These are phyloP conservation scores for Temnopleurus reevesii DNA, from an alignment of 53 echinoderm and acorn worm genomes.

Conservation along the genomic window DNA sequence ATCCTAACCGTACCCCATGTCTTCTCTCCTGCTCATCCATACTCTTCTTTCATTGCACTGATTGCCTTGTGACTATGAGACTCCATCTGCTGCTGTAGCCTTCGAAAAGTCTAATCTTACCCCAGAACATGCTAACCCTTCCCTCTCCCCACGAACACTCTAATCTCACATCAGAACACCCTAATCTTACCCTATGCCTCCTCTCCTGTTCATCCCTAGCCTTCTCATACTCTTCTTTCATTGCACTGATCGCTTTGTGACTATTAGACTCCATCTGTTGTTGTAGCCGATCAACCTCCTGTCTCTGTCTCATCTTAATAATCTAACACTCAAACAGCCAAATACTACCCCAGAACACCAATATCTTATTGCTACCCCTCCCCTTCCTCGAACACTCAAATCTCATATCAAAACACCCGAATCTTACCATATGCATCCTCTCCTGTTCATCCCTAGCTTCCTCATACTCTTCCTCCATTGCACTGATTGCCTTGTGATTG, in stretches of 20 bases:
- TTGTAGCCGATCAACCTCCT: conserved; percentile 82
- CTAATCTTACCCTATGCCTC: conserved; percentile 82
- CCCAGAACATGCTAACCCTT: no score
- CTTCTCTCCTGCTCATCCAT: conserved; percentile 87
- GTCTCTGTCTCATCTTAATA: no score
- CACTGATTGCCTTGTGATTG: conserved; percentile 75
- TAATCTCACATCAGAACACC: no score
- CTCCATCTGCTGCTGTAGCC: conserved; percentile 83
- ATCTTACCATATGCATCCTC: conserved; percentile 81
- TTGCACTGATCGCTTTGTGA: conserved; percentile 73
- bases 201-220: conserved; percentile 89
- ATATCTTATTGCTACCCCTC: no score
- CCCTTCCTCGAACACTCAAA: no score
- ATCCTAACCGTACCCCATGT: conserved; percentile 82
- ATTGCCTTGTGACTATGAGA: conserved; percentile 84
- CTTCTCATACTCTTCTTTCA: conserved; percentile 94
- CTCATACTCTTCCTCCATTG: conserved; percentile 93
- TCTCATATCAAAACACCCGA: no score
- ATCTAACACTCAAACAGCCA: no score
- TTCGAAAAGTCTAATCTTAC: no score
- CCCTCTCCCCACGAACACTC: no score
- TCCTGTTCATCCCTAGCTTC: conserved; percentile 89
- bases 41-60: conserved; percentile 87
- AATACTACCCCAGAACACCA: no score
- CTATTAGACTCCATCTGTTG: conserved; percentile 91